Base-by-base conservation (phyloP, 2,113 vertebrate genomes). In the Neodontobutis hainanensis region DNA sequence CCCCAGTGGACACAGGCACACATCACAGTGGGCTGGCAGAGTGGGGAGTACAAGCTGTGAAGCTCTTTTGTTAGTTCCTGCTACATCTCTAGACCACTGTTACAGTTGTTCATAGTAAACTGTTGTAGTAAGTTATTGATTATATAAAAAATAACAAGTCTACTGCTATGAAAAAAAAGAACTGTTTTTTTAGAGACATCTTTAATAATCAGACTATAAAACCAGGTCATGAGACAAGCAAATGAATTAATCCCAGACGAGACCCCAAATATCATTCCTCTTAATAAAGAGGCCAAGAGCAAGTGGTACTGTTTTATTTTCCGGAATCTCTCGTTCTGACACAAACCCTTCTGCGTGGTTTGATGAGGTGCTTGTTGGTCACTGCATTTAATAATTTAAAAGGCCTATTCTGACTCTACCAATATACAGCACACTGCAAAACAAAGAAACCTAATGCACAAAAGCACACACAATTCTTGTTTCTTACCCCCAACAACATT, bases 1-100 rank as follows among this genome's bases (percentile, higher is more conserved):
- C 90, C 90, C 90, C 91, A 91, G 91, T 92, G 91, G 91, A 93
- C 88, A 90, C 81, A 75, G 83, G 61, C 80, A 63, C 85, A 87
- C 89, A 91, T 91, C 90, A 91, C 91, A 91, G 86, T 87, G 73
- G 77, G 65, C 75, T 56, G 52, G 66, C 68, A 40, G 72, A 71
- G 81, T 35, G 8, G 70, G 67, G 77, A 77, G 57, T 59, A 47
- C 52, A 49, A 51, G 72, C 79, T 58, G 57, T 6, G 60, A 73
- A 76, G 49, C 19, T 61, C 64, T 68, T 73, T 69, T 78, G 58
- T 70, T 68, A 76, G 74, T 53, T 73, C 49, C 35, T 15, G 59
- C 58, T 70, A 53, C 75, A 68, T 71, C 44, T 46, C 11, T 12
- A 46, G 44, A 46, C 44, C 10, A 14, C 9, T 5, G 12, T 46